Evolutionary conservation across 2,113 vertebrate species (phyloP).

Genomic region (Pterocles burchelli): DNA sequence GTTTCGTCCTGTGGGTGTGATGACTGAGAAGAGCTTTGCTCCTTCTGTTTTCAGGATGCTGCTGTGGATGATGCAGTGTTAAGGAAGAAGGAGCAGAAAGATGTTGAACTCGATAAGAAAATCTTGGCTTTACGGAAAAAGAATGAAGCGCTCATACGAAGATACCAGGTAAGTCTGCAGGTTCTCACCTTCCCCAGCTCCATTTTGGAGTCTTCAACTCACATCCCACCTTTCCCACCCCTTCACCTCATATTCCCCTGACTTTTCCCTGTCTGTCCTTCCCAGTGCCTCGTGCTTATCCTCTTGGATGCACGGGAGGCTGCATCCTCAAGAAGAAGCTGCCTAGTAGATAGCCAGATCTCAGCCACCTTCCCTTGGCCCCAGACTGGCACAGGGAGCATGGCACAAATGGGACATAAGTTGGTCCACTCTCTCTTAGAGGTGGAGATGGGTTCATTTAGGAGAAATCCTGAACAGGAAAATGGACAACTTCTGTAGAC

Average conservation of each 20-base stretch:
- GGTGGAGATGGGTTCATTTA: background rate
- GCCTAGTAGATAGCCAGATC: background rate
- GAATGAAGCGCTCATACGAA: slow-evolving; percentile 90
- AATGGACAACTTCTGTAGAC: background rate
- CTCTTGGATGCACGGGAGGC: background rate
- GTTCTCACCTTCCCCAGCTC: background rate
- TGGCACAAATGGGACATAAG: background rate
- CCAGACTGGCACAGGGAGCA: background rate
- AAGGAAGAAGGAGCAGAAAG: slow-evolving; percentile 87
- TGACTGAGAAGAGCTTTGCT: background rate
- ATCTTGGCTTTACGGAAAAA: slow-evolving; percentile 93
- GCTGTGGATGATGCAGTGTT: slow-evolving; percentile 77
- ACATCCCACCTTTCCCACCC: background rate
- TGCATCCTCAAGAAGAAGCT: background rate
- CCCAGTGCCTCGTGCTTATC: background rate
- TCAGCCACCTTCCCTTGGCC: background rate
- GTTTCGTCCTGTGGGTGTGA: background rate
- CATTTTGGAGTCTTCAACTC: background rate
- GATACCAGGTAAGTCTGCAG: slow-evolving; percentile 86
- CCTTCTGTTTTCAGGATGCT: slow-evolving; percentile 71
- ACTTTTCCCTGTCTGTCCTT: background rate
- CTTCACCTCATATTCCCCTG: background rate
- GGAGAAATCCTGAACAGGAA: background rate
- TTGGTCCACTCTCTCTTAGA: background rate
- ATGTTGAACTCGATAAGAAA: slow-evolving; percentile 91